Base-by-base conservation (phyloP, 2,113 vertebrate species). In the Pholis gunnellus region DNA sequence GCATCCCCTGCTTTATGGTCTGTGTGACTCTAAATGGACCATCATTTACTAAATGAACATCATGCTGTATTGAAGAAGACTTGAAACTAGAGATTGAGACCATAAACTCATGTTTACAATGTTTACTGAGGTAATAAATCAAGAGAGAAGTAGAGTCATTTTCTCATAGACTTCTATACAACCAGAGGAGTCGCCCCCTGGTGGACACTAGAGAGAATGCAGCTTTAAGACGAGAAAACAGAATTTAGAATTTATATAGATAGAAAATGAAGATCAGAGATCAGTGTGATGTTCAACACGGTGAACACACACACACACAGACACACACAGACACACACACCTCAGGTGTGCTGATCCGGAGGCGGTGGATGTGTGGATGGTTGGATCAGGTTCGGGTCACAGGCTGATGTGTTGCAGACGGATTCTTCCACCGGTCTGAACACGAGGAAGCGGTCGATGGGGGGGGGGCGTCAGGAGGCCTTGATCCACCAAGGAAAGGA, bases 371-470 rank as follows among this genome's bases (percentile, higher is more conserved):
- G 63, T 76, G 63, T 22, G n/a, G 76, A 20, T 14, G 27, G 22
- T 1, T 38, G 60, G 25, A 81, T 81, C 76, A n/a, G 78, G 67
- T 81, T 81, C 72, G 63, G 90, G 74, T 83, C 90, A 78, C 20
- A 7, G 77, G 56, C 81, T 76, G 79, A 80, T 75, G 59, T 8
- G 75, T 72, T 71, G 60, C 60, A 74, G 73, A 78, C 29, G 10
- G 78, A 88, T 88, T 86, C 67, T 92, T 93, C 86, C 70, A 17
- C 88, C 18, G 67, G 59, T 69, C 65, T 89, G 89, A 85, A 73
- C 84, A 44, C n/a, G n/a, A 6, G 61, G 56, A 79, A 71, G 88
- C 56, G 65, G 87, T 91, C 82, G 83, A 91, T 91, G 75, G 63
- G 54, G 25, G 25, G 36, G 50, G 72, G 25, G 38, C 17, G 74